Conservation (phyloP, 2,113 vertebrate species). For the Eurypyga helias region DNA sequence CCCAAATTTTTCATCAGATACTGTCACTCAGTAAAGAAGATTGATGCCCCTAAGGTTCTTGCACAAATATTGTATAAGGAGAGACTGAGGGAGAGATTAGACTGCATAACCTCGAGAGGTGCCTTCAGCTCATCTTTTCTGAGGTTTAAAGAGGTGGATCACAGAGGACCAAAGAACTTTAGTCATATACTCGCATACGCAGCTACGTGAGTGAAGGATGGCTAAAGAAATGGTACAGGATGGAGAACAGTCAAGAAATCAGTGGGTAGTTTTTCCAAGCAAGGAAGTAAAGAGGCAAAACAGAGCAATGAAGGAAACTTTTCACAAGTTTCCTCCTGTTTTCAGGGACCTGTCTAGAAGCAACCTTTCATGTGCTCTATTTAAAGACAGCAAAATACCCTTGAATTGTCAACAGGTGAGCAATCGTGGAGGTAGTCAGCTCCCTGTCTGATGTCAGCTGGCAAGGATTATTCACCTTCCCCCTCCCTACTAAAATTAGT, state of each 20-base stretch:
- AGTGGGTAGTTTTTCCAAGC: not conserved
- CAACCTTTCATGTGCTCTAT: not conserved
- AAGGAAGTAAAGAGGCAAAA: not conserved
- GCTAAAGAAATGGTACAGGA: not conserved
- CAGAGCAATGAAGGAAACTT: not conserved
- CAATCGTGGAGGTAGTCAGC: not conserved
- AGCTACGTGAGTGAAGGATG: not conserved
- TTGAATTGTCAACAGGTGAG: slow-evolving; percentile 30
- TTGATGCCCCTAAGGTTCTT: not conserved
- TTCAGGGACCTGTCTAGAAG: not conserved
- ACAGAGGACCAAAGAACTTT: not conserved
- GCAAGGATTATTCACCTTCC: slow-evolving; percentile 25
- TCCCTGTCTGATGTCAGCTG: slow-evolving; percentile 28
- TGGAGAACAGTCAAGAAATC: not conserved
- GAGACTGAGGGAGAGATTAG: not conserved
- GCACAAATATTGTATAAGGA: not conserved
- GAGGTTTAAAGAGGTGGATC: not conserved
- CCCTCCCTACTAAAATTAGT: slow-evolving; percentile 36
- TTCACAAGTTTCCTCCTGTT: not conserved
- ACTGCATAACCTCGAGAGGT: not conserved
- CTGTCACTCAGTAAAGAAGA: not conserved
- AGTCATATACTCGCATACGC: not conserved
- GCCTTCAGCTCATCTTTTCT: not conserved
- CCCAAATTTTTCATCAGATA: not conserved
- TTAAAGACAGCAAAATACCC: slow-evolving; percentile 32